phyloP scores from a whole-genome alignment of 2,888 invertebrate genomes.

The Ophioninae sp. region DNA sequence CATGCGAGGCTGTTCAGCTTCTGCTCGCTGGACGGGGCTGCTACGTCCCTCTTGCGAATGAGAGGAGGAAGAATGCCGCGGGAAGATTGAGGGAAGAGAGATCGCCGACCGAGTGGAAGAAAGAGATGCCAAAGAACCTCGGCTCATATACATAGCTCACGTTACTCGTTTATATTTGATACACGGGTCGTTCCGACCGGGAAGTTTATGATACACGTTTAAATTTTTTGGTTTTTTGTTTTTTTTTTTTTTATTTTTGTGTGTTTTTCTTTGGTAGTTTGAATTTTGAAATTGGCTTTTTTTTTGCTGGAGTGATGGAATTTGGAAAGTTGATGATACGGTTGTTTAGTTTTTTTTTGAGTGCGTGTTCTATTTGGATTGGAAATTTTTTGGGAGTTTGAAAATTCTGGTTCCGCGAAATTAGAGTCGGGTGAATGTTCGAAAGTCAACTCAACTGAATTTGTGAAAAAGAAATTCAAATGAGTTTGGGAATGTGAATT shows the following conservation, averaged over 20 bases:
- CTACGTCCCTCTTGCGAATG: conserved; percentile 36
- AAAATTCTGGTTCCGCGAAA: neutral
- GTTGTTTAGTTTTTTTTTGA: neutral
- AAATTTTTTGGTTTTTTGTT: neutral
- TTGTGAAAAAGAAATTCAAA: too few relatives aligned
- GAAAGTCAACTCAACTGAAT: too few relatives aligned
- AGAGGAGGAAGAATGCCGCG: conserved; percentile 48
- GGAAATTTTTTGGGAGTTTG: neutral
- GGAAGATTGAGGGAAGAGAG: conserved; percentile 50
- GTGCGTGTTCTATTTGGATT: neutral
- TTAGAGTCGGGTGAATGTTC: too few relatives aligned
- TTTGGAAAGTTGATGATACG: too few relatives aligned
- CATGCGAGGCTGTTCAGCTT: conserved; percentile 21
- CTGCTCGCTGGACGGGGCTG: conserved; percentile 16
- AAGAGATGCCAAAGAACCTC: conserved; percentile 34
- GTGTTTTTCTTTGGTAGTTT: too few relatives aligned
- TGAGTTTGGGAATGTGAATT: too few relatives aligned
- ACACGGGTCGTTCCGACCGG: conserved; percentile 22
- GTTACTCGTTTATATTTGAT: conserved; percentile 29
- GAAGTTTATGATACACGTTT: neutral
- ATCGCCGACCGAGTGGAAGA: conserved; percentile 42
- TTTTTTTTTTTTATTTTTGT: neutral
- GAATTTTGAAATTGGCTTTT: too few relatives aligned
- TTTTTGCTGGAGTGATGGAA: too few relatives aligned
- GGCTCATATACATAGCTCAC: conserved; percentile 34